Evolutionary conservation across 2,888 invertebrate species (phyloP), one percentile per base, ranked within the genome.

Genomic region (Drosophila phalerata): DNA sequence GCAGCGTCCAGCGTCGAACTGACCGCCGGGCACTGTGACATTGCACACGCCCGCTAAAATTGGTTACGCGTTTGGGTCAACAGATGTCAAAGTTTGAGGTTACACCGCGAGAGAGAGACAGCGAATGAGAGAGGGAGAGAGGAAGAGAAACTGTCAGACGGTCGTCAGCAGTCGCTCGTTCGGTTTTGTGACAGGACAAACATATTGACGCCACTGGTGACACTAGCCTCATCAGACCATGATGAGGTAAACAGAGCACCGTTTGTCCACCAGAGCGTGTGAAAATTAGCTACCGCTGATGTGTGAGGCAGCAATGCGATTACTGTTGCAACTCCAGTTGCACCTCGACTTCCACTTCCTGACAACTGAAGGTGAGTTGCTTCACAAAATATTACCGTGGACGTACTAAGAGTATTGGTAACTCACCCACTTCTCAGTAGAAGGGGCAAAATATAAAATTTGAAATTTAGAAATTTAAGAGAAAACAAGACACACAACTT

Each of bases 1-100:
- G 77, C 76, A 73, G 48, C 75, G 65, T 47, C 38, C 55, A 61
- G 42, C 60, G 25, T 37, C 34, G 37, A 63, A 40, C 32, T 49
- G 34, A 32, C 53, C 55, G 43, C 17, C 38, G 17, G 45, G 47
- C 57, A 65, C 48, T 68, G 74, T 62, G 52, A 61, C 64, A 66
- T 73, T 58, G 61, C 75, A 69, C 64, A 61, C 73, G 82, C 53
- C 71, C 51, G 63, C 69, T 79, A 72, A 81, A 84, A 84, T 83
- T 83, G 85, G 84, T 83, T 74, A 73, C 73, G 79, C 77, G 73
- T 86, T 84, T 79, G 83, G 81, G 77, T 75, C 81, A 86, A 83
- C 79, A 81, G 79, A 71, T 73, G 76, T 66, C 73, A 60, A 69
- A 75, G 49, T 61, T 78, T 73, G 60, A 25, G 8, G 40, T 11